Base-by-base conservation (phyloP, 2,888 invertebrate genomes). In the Conus canariensis region DNA sequence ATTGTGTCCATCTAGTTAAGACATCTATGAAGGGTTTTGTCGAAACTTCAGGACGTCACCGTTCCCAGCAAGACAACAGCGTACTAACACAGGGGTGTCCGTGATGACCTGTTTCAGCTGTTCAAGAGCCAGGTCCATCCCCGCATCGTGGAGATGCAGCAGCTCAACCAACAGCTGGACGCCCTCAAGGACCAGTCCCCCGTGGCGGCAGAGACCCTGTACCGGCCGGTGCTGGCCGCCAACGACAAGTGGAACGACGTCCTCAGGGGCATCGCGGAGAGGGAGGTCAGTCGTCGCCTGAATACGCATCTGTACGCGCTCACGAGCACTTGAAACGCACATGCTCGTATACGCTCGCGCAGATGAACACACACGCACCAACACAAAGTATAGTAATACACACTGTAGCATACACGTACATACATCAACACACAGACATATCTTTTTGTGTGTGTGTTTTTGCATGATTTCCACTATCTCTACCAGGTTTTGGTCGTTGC, bases 211-310 rank as follows among this genome's bases (percentile, higher is more conserved):
- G 96, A 96, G 90, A 92, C 94, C 7, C 93, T 96, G 7, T 93
- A 93, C 16, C 93, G 94, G 45, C 95, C 95, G 30, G 96, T 96
- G 5, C 94, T 95, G 85, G 95, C 94, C 12, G 94, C 96, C 90
- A 96, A 95, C 88, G 94, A 94, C 30, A 95, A 95, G 91, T 96
- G 96, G 96, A 93, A 94, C 14, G 94, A 95, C n/a, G 93, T 96
- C 86, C 93, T 96, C 12, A 93, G 94, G 87, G 95, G 94, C 56
- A 94, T 96, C 45, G 93, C 94, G 58, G 95, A 95, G 45, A 93
- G 96, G 92, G 96, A 96, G 95, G 96, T 96, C 89, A 74, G 93
- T 83, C 7, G 58, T 60, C 56, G 14, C 56, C 14, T 56, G 56
- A 14, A 80, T 8, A 30, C 80, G 14, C 80, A 30, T 30, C 1